Conservation (phyloP, 2,113 vertebrate species). For the Ictalurus punctatus region DNA sequence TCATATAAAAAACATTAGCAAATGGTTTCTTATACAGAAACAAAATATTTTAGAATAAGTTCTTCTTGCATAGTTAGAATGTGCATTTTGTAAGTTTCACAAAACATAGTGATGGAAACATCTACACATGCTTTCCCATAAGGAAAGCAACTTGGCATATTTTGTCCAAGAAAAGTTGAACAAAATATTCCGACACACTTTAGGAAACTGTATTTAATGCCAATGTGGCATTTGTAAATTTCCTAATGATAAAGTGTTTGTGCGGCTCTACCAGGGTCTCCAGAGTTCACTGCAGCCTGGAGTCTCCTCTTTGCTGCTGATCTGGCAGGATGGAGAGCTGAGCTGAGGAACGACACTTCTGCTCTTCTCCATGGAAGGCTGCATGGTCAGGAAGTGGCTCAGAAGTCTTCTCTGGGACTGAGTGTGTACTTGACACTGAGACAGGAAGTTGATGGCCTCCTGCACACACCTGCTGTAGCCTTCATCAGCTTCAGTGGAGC, state of each 20-base stretch:
- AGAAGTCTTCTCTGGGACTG: constrained; percentile 48
- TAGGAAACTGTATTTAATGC: constrained; percentile 53
- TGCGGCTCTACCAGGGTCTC: constrained; percentile 73
- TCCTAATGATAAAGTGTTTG: neutral
- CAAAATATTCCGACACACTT: constrained; percentile 28
- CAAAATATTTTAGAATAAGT: neutral
- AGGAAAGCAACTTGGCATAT: constrained; percentile 34
- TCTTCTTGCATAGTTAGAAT: constrained; percentile 4
- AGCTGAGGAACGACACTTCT: constrained; percentile 19
- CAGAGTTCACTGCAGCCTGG: constrained; percentile 61
- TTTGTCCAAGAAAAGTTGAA: constrained; percentile 2
- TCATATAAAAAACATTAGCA: neutral
- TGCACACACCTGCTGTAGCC: constrained; percentile 58
- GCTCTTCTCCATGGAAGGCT: constrained; percentile 28
- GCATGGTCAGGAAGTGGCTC: constrained; percentile 36
- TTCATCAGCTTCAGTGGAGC: constrained; percentile 37
- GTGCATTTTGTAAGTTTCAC: neutral
- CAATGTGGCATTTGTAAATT: constrained; percentile 51
- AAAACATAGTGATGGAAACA: neutral
- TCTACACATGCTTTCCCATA: constrained; percentile 4
- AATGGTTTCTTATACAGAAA: neutral
- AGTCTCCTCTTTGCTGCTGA: constrained; percentile 57
- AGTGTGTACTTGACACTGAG: constrained; percentile 40
- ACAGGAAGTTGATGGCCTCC: constrained; percentile 56
- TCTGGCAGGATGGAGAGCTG: constrained; percentile 41